A percentile compares a stretch with the other conserved stretches of the same genome.
phyloP scores from a whole-genome alignment of 2,888 invertebrate species.

The Eudasyphora cyanicolor region DNA sequence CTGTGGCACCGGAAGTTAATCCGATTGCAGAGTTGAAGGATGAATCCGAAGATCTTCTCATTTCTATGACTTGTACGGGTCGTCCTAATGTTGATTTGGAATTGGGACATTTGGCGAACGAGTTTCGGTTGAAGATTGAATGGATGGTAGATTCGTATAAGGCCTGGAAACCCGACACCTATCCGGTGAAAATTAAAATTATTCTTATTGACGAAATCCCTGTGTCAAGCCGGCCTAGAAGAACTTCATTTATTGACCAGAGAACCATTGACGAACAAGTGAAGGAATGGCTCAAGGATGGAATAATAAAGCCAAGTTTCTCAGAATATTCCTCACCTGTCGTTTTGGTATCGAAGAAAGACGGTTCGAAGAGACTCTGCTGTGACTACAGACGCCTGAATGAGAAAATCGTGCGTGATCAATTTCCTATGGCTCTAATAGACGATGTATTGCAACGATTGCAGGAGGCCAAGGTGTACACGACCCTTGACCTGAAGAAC shows the following conservation, averaged over 20 bases:
- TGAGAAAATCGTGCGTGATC: constrained; percentile 57
- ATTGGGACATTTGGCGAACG: not conserved
- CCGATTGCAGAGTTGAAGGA: not conserved
- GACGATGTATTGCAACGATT: constrained; percentile 62
- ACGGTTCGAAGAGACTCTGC: constrained; percentile 52
- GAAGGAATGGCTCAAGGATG: constrained; percentile 4
- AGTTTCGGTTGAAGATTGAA: not conserved
- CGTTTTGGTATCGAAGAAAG: constrained; percentile 58
- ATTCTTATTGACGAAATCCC: not conserved
- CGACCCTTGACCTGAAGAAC: constrained; percentile 60
- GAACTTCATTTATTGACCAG: constrained; percentile 15
- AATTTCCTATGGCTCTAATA: constrained; percentile 59
- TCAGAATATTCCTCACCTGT: constrained; percentile 70
- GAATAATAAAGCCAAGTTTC: not conserved
- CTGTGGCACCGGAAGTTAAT: not conserved
- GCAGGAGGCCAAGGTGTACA: constrained; percentile 42
- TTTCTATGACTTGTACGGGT: not conserved
- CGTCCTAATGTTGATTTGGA: not conserved
- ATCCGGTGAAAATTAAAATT: constrained; percentile 4
- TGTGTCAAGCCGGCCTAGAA: not conserved
- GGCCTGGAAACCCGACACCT: not conserved
- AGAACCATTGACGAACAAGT: not conserved
- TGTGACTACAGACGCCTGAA: constrained; percentile 62
- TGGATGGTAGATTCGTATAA: not conserved
- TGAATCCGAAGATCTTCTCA: not conserved